These are phyloP conservation scores for Seriola rivoliana DNA, from an alignment of 2,113 vertebrate species.

Conservation along the genomic window DNA sequence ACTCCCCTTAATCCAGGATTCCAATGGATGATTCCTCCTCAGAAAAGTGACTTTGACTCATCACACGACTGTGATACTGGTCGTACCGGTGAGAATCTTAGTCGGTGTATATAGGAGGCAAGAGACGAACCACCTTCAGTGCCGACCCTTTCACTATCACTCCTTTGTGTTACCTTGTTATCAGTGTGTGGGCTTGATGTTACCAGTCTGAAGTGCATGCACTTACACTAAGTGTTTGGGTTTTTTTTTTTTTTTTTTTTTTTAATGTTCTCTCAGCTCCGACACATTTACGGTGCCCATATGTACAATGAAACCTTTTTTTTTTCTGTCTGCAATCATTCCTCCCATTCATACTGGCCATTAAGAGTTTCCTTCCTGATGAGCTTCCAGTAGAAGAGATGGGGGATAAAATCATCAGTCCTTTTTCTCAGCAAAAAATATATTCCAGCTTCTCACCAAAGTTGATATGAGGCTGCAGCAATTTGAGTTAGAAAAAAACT, in stretches of 20 bases:
- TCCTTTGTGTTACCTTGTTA: slow-evolving; percentile 42
- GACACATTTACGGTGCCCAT: neutral
- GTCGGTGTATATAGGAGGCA: slow-evolving; percentile 6
- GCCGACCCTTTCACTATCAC: slow-evolving; percentile 1
- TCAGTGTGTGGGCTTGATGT: slow-evolving; percentile 13
- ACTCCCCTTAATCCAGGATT: slow-evolving; percentile 35
- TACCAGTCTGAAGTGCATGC: slow-evolving; percentile 29
- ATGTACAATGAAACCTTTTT: neutral
- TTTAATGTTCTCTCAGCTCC: slow-evolving; percentile 15
- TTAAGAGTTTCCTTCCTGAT: neutral
- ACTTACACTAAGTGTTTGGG: slow-evolving; percentile 25
- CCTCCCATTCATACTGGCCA: neutral
- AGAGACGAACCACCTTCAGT: neutral
- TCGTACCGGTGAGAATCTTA: slow-evolving; percentile 6
- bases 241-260: neutral
- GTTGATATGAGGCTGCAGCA: neutral
- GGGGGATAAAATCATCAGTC: neutral
- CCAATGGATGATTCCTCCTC: slow-evolving; percentile 23
- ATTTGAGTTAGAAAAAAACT: neutral
- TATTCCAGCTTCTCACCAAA: neutral
- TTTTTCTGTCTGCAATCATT: neutral
- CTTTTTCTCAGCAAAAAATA: neutral
- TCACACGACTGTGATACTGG: neutral
- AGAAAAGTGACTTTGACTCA: slow-evolving; percentile 30
- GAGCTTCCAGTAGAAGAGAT: neutral